Evolutionary conservation across 2,888 invertebrate genomes (phyloP), one percentile per base, ranked within the genome.

Genomic region (Zele albiditarsus): DNA sequence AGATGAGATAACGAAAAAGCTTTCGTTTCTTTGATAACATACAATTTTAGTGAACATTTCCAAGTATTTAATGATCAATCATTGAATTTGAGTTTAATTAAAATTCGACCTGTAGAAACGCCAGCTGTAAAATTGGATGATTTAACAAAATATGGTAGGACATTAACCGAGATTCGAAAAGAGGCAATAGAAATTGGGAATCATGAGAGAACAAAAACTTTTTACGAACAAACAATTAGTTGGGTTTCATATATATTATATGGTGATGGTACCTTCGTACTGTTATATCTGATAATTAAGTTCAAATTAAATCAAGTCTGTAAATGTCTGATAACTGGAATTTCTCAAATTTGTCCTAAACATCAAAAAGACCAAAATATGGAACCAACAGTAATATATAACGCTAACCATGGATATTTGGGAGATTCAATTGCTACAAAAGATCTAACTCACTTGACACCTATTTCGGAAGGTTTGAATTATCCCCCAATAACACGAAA

Each of bases 91-190:
- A 73, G 69, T 46, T 63, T 65, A n/a, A 69, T 73, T 1, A 76
- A 72, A 38, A 69, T 76, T 33, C 73, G 63, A 27, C 31, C 73
- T 16, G 63, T 76, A 33, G 65, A 72, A 70, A 68, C 75, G 5
- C 71, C 68, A 0, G 60, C 73, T 65, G n/a, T 69, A 8, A 76
- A 76, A 73, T 57, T 69, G 16, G 65, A 58, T 10, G 70, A 76
- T 65, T 28, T 68, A 14, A 73, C 72, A 16, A 76, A 72, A 42
- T 72, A 76, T 38, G 72, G 58, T 20, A 76, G 62, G 14, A 31
- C 25, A 14, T 68, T 76, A 28, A 76, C 31, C 20, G 68, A 76
- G 23, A 72, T 76, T 23, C 68, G 27, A 20, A 68, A 53, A 69
- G 67, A 76, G 53, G 62, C 63, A 10, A n/a, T 62, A 20, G 69